Evolutionary conservation across 2,113 vertebrate species (phyloP).

Genomic region (Sorex araneus): DNA sequence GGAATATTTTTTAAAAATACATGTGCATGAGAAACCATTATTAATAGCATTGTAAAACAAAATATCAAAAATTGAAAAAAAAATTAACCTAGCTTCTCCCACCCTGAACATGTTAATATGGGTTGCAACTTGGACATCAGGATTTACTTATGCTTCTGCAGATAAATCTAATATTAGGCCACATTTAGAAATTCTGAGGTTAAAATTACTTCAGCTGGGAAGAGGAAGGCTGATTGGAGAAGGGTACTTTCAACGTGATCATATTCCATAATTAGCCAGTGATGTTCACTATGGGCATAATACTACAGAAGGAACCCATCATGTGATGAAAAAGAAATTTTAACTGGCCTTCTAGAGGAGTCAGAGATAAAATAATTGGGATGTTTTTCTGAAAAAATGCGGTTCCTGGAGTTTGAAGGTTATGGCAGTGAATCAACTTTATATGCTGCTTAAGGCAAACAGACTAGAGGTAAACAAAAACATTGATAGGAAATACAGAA

Average conservation of each 20-base stretch:
- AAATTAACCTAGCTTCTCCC: neutral
- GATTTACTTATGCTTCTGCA: neutral
- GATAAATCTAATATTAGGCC: neutral
- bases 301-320: neutral
- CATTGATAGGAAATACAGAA: neutral
- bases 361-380: too few relatives aligned
- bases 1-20: neutral
- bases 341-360: neutral
- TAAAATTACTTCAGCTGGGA: neutral
- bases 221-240: neutral
- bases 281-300: neutral
- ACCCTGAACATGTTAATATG: neutral
- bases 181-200: neutral
- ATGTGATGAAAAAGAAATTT: neutral
- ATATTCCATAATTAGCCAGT: neutral
- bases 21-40: too few relatives aligned
- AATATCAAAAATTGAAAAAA: neutral
- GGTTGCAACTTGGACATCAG: neutral
- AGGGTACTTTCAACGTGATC: neutral
- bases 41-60: too few relatives aligned
- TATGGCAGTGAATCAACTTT: neutral
- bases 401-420: neutral
- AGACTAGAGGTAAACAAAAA: neutral
- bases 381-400: slow-evolving; percentile 32
- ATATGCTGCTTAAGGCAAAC: neutral